Evolutionary conservation across 2,888 invertebrate genomes (phyloP).

Genomic region (Rhaphigaster nebulosa): DNA sequence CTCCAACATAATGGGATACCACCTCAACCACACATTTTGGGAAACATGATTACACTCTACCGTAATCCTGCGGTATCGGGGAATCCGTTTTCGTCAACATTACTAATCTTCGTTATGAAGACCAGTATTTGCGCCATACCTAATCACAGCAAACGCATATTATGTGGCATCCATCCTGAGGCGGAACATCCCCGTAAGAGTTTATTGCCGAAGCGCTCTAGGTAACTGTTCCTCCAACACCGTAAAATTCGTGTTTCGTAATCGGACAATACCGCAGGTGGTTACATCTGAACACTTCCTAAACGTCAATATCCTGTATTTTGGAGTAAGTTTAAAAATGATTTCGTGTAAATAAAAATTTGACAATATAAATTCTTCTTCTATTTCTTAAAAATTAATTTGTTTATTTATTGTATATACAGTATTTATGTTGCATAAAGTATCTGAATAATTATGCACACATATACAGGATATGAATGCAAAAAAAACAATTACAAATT

Average conservation of each 20-base stretch:
- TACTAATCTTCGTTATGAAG: neutral
- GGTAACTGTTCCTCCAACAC: neutral
- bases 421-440: too few relatives aligned
- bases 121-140: neutral
- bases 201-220: neutral
- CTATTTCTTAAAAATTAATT: too few relatives aligned
- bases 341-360: neutral
- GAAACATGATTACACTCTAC: neutral
- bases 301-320: neutral
- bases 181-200: neutral
- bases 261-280: neutral
- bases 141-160: neutral
- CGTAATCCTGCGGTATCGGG: neutral
- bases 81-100: slow-evolving; percentile 23
- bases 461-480: too few relatives aligned
- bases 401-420: too few relatives aligned
- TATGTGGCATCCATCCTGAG: neutral
- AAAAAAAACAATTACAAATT: too few relatives aligned
- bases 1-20: neutral
- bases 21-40: neutral
- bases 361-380: too few relatives aligned
- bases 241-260: slow-evolving; percentile 14
- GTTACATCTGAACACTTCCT: neutral
- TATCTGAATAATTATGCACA: too few relatives aligned
- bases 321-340: neutral